A percentile compares a stretch with the other conserved stretches of the same genome.
Evolutionary conservation across 2,113 vertebrate genomes (phyloP).

Genomic region (Numenius arquata): DNA sequence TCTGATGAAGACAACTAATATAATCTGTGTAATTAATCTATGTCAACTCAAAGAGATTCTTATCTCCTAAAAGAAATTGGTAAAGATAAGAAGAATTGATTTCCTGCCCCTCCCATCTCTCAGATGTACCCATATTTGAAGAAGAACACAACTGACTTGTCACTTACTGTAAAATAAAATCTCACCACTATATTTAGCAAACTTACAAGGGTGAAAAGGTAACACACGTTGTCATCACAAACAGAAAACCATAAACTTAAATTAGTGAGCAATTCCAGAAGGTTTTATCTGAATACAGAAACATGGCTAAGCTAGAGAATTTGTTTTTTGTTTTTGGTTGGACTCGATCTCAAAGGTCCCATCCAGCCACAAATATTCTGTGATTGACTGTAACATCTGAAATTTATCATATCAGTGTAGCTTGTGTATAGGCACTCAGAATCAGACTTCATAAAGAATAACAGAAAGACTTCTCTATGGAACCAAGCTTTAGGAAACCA

Average conservation of each 20-base stretch:
- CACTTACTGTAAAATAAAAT: background rate
- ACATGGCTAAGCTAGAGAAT: background rate
- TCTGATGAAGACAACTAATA: constrained; percentile 43
- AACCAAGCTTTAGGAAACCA: background rate
- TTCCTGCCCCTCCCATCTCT: constrained; percentile 13
- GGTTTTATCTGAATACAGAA: background rate
- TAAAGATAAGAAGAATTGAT: constrained; percentile 61
- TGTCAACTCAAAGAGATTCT: constrained; percentile 29
- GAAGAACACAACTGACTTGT: background rate
- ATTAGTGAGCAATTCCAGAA: background rate
- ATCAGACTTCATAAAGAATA: background rate
- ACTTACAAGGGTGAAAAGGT: background rate
- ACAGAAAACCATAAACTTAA: background rate
- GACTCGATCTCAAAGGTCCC: too few relatives aligned
- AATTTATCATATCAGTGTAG: background rate
- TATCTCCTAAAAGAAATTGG: constrained; percentile 43
- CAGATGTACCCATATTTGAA: background rate
- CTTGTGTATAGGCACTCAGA: background rate
- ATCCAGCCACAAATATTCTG: too few relatives aligned
- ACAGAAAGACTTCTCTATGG: background rate
- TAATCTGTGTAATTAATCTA: constrained; percentile 57
- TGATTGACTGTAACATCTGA: background rate
- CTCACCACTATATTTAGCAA: background rate
- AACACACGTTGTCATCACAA: background rate
- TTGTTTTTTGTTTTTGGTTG: too few relatives aligned